Evolutionary conservation across 2,888 invertebrate genomes (phyloP).

Genomic region (Linyphia triangularis): DNA sequence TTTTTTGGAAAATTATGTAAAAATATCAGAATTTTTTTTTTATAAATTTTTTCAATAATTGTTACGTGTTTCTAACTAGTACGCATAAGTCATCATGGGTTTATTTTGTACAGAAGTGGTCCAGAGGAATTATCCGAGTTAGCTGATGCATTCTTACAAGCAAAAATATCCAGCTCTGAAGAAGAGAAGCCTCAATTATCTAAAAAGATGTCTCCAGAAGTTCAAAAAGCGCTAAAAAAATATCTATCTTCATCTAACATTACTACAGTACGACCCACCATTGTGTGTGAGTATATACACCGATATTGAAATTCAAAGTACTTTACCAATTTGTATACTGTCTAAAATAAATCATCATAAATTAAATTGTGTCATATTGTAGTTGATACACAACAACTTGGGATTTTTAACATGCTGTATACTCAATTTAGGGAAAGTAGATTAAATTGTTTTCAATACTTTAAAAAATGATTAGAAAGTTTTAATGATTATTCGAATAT

Average conservation of each 20-base stretch:
- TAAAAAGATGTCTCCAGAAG: constrained; percentile 42
- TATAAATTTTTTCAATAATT: neutral
- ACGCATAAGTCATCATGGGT: too few relatives aligned
- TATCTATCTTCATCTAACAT: constrained; percentile 33
- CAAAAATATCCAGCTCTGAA: constrained; percentile 37
- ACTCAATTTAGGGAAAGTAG: too few relatives aligned
- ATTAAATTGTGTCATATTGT: too few relatives aligned
- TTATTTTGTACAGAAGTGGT: neutral
- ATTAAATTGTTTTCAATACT: too few relatives aligned
- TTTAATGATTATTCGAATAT: too few relatives aligned
- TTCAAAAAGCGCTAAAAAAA: constrained; percentile 23
- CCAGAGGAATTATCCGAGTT: constrained; percentile 63
- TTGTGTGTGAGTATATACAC: constrained; percentile 37
- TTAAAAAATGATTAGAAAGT: too few relatives aligned
- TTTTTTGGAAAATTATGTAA: neutral
- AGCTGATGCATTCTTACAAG: constrained; percentile 68
- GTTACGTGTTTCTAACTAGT: neutral
- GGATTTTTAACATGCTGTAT: too few relatives aligned
- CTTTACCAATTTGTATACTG: too few relatives aligned
- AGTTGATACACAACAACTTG: too few relatives aligned
- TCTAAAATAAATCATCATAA: too few relatives aligned
- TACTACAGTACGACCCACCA: constrained; percentile 44
- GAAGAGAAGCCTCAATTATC: constrained; percentile 13
- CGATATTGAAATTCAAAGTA: neutral
- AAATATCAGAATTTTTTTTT: neutral